A percentile compares a stretch with the other conserved stretches of the same genome.
Conservation (phyloP, 2,888 invertebrate genomes). For the Hirtodrosophila alboralis region DNA sequence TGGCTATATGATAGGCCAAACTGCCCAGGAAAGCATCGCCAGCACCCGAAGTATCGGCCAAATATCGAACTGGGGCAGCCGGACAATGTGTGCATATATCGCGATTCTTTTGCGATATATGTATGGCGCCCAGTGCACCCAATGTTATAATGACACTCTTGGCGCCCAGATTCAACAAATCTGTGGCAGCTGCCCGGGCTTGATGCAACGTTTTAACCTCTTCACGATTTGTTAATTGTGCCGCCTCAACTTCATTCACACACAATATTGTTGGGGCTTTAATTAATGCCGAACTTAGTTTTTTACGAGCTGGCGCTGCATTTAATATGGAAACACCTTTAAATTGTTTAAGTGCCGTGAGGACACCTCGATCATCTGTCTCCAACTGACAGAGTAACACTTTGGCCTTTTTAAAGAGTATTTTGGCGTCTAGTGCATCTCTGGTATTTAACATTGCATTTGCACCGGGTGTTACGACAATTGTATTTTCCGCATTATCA, state of each 20-base stretch:
- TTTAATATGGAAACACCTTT: slow-evolving; percentile 92
- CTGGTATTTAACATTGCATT: slow-evolving; percentile 87
- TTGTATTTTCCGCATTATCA: slow-evolving; percentile 94
- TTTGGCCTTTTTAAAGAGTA: slow-evolving; percentile 86
- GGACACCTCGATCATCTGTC: slow-evolving; percentile 89
- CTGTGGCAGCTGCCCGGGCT: slow-evolving; percentile 87
- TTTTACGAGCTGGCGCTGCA: slow-evolving; percentile 92
- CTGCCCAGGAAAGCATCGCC: slow-evolving; percentile 96
- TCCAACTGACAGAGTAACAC: slow-evolving; percentile 94
- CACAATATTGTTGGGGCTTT: slow-evolving; percentile 91
- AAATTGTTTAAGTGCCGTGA: slow-evolving; percentile 87
- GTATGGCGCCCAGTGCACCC: slow-evolving; percentile 91
- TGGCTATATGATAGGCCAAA: slow-evolving; percentile 91
- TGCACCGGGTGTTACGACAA: slow-evolving; percentile 95
- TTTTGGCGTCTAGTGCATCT: slow-evolving; percentile 88
- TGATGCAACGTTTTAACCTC: slow-evolving; percentile 83
- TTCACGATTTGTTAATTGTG: slow-evolving; percentile 86
- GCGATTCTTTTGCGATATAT: slow-evolving; percentile 84
- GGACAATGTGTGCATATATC: slow-evolving; percentile 86
- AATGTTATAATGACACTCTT: slow-evolving; percentile 93
- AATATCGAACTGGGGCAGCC: slow-evolving; percentile 87
- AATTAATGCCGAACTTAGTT: slow-evolving; percentile 87
- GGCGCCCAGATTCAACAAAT: slow-evolving; percentile 89
- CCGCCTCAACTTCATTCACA: slow-evolving; percentile 95
- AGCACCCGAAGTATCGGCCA: slow-evolving; percentile 96